Percentiles rank a stretch among this genome's conserved stretches.
These are phyloP conservation scores for Thripadectes ignobilis DNA, from an alignment of 2,797 vertebrate genomes.

Conservation along the genomic window DNA sequence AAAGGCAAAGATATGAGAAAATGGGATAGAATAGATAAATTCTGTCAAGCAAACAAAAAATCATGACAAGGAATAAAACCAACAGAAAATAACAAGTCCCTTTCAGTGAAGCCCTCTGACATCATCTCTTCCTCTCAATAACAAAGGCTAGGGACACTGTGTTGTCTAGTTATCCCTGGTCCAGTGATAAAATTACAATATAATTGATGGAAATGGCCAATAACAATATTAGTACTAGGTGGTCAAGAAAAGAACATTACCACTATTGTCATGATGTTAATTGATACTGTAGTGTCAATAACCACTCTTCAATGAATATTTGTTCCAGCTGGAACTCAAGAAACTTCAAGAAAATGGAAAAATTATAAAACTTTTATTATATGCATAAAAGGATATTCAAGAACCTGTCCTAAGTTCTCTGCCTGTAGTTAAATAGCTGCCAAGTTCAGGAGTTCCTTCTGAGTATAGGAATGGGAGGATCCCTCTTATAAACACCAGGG, in stretches of 20 bases:
- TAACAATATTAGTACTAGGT: not conserved
- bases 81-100: not conserved
- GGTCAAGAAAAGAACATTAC: not conserved
- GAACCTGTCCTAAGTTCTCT: not conserved
- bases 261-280: not conserved
- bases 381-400: not conserved
- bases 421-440: not conserved
- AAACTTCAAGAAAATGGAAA: not conserved
- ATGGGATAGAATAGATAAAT: not conserved
- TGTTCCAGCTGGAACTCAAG: not conserved
- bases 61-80: not conserved
- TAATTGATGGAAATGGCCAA: not conserved
- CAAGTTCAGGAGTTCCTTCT: constrained; percentile 9
- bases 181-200: not conserved
- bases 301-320: not conserved
- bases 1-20: not conserved
- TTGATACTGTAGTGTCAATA: not conserved
- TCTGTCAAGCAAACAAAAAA: not conserved
- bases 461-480: constrained; percentile 25
- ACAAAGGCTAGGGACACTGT: not conserved
- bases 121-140: not conserved
- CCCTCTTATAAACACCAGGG: constrained; percentile 11
- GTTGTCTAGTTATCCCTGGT: not conserved
- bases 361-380: not conserved
- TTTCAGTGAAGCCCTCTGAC: not conserved